These are phyloP conservation scores for Asbolus verrucosus DNA, from an alignment of 1,140 invertebrate species.

Conservation along the genomic window DNA sequence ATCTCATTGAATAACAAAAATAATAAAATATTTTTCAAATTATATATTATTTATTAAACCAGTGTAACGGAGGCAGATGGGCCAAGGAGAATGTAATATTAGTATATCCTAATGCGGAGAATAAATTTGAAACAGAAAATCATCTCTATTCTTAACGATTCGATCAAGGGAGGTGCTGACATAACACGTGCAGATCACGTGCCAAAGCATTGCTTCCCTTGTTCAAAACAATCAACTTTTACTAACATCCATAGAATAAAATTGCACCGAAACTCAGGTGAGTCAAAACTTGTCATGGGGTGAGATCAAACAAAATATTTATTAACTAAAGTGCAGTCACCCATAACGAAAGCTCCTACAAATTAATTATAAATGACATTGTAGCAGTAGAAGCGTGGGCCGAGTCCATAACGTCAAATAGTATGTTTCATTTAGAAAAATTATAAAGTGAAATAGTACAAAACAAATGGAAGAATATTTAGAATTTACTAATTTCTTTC, in stretches of 20 bases:
- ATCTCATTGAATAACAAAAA: too few relatives aligned
- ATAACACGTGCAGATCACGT: slow-evolving; percentile 50
- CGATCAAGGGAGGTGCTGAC: slow-evolving; percentile 48
- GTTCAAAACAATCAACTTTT: slow-evolving; percentile 32
- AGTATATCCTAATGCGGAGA: neutral
- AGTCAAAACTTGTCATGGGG: neutral
- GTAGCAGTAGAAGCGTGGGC: too few relatives aligned
- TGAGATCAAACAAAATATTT: slow-evolving; percentile 29
- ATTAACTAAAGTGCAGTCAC: slow-evolving; percentile 8
- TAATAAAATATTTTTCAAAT: too few relatives aligned
- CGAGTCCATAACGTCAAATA: neutral
- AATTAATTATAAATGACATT: slow-evolving; percentile 17
- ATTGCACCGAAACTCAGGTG: slow-evolving; percentile 4
- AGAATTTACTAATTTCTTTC: too few relatives aligned
- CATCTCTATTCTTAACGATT: slow-evolving; percentile 48
- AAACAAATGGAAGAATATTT: too few relatives aligned
- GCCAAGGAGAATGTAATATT: neutral
- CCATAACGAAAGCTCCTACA: neutral
- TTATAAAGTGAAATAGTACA: too few relatives aligned
- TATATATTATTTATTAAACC: too few relatives aligned
- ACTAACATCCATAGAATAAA: slow-evolving; percentile 6
- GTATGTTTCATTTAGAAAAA: neutral
- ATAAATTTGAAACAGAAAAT: slow-evolving; percentile 12
- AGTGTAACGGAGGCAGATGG: too few relatives aligned
- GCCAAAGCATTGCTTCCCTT: slow-evolving; percentile 39